Evolutionary conservation across 2,888 invertebrate genomes (phyloP).

Genomic region (Platyscelio sp.): DNA sequence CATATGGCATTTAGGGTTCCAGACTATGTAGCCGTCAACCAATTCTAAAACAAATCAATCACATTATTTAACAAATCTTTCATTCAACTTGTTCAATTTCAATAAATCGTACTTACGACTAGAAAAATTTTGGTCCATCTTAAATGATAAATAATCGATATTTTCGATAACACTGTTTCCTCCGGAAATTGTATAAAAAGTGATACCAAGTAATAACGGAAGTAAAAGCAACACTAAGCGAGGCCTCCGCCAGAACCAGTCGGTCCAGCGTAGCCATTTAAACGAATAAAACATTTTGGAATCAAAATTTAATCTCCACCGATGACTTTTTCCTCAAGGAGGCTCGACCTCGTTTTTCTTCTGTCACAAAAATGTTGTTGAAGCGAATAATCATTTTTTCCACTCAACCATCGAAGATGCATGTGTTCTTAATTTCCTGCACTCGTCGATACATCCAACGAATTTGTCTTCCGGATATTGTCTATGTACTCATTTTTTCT

Average conservation of each 20-base stretch:
- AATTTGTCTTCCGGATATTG: neutral
- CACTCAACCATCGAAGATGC: conserved; percentile 49
- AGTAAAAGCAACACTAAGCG: conserved; percentile 77
- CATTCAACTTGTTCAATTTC: neutral
- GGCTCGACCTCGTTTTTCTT: conserved; percentile 47
- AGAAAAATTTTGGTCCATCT: conserved; percentile 42
- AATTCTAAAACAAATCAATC: conserved; percentile 68
- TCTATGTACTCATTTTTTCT: neutral
- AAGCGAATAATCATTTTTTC: no score
- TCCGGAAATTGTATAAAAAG: conserved; percentile 78
- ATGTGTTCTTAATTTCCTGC: conserved; percentile 16
- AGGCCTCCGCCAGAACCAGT: conserved; percentile 78
- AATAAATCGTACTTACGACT: conserved; percentile 48
- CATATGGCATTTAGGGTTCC: conserved; percentile 89
- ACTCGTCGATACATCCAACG: neutral
- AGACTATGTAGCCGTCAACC: conserved; percentile 86
- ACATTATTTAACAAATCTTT: no score
- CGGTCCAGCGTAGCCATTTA: conserved; percentile 71
- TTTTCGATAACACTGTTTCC: conserved; percentile 74
- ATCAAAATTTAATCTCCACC: conserved; percentile 22
- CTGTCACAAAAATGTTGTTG: conserved; percentile 20
- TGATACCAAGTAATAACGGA: conserved; percentile 77
- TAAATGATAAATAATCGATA: conserved; percentile 69
- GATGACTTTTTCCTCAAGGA: conserved; percentile 37
- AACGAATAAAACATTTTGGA: conserved; percentile 55